Evolutionary conservation across 2,888 invertebrate species (phyloP).

Genomic region (Clanis bilineata): DNA sequence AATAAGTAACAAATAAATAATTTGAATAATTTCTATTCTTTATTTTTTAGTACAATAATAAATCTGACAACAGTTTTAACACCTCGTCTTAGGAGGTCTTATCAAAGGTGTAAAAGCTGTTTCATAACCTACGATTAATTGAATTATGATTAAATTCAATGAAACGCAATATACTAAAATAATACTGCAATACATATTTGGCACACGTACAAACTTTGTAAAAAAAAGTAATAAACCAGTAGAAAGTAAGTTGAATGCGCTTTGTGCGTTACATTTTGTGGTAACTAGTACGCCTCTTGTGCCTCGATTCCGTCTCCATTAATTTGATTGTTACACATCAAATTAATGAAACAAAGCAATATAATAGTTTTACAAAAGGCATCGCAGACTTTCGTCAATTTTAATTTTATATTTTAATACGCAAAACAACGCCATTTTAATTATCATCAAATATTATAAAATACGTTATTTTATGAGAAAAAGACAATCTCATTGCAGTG

Average conservation of each 20-base stretch:
- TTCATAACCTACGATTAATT: conserved; percentile 43
- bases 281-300: conserved; percentile 11
- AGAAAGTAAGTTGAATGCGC: conserved; percentile 1
- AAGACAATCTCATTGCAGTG: neutral
- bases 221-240: conserved; percentile 6
- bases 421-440: conserved; percentile 14
- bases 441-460: neutral
- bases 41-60: conserved; percentile 73
- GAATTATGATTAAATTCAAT: conserved; percentile 40
- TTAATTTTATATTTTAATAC: conserved; percentile 9
- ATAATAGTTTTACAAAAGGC: conserved; percentile 11
- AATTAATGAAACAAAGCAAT: conserved; percentile 7
- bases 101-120: conserved; percentile 72
- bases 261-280: conserved; percentile 19
- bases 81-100: conserved; percentile 62
- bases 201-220: conserved; percentile 17
- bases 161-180: conserved; percentile 22
- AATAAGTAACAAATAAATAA: conserved; percentile 44
- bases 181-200: conserved; percentile 24
- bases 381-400: conserved; percentile 15
- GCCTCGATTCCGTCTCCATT: neutral
- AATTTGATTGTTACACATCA: conserved; percentile 10
- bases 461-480: conserved; percentile 6
- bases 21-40: conserved; percentile 75
- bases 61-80: conserved; percentile 75